Conservation (phyloP, 2,797 vertebrate genomes). For the Scarus forsteni region DNA sequence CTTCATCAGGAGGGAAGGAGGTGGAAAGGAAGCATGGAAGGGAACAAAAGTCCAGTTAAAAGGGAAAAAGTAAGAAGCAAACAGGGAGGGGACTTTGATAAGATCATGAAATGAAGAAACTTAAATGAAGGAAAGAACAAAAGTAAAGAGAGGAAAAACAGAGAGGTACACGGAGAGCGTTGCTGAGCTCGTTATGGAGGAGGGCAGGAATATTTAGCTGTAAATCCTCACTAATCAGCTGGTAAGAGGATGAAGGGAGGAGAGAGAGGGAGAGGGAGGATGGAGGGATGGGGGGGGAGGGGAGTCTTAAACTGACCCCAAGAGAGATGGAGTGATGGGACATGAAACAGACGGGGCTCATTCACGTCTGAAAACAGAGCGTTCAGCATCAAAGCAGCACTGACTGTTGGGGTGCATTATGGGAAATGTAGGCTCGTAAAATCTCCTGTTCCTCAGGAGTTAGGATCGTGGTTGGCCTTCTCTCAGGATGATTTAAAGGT, state of each 20-base stretch:
- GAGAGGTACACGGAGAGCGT: conserved; percentile 8
- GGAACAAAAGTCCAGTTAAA: conserved; percentile 2
- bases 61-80: neutral
- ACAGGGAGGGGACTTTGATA: neutral
- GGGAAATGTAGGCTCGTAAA: no score
- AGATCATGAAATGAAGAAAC: neutral
- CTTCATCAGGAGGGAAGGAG: no score
- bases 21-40: no score
- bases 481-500: no score
- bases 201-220: conserved; percentile 73
- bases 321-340: neutral
- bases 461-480: no score
- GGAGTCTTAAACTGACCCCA: neutral
- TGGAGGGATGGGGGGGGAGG: neutral
- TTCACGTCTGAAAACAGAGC: no score
- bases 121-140: neutral
- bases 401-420: no score
- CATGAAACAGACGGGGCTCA: no score
- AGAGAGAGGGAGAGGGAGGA: neutral
- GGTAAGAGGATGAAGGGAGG: conserved; percentile 75
- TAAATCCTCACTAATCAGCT: conserved; percentile 81
- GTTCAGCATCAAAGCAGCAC: no score
- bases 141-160: no score
- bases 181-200: conserved; percentile 59
- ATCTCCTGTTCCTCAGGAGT: no score